Base-by-base conservation (phyloP, 2,888 invertebrate genomes). In the Acanthosepion esculentum region DNA sequence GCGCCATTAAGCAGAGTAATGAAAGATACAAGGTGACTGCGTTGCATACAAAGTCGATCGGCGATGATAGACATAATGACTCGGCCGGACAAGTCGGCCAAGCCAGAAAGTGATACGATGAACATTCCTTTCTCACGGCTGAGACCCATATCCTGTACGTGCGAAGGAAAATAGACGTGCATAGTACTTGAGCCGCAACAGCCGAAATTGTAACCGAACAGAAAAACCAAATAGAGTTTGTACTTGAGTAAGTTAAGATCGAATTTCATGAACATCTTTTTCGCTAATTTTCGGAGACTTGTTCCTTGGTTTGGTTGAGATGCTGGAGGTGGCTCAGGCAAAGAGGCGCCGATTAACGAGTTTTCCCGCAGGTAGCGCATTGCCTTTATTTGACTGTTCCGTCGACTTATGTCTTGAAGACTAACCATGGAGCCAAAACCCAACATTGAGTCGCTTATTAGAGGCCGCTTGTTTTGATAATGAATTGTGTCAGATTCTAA, bases 361-460 rank as follows among this genome's bases (percentile, higher is more conserved):
- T 48, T 93, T 48, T 93, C 53, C 18, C 50, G 48, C 6, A 93
- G 5, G 50, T 48, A 53, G 4, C 29, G 33, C 53, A 50, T 18
- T 6, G 50, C 93, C 33, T 50, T 93, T 10, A 53, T 53, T 5
- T 93, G 93, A 93, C 50, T 93, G 41, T 18, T 50, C 10, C 50
- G 53, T n/a, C 48, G n/a, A 93, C 50, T 53, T 12, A 53, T 33
- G 15, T 93, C 50, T 29, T 93, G 93, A 8, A 93, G 50, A 93
- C 93, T 93, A 50, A 53, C 93, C 29, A 53, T 23, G 29, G 93
- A 93, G 50, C 93, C 93, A 53, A 93, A 50, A 18, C 93, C 93
- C n/a, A 93, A 53, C 93, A 93, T 93, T 0, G 93, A 93, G 48
- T 93, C 93, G 18, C 93, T 20, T 18, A 93, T 53, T 53, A n/a